Percentiles rank a stretch among this genome's conserved stretches.
Evolutionary conservation across 64 coral and sea anemone species (phyloP).

Genomic region (Montipora foliosa): DNA sequence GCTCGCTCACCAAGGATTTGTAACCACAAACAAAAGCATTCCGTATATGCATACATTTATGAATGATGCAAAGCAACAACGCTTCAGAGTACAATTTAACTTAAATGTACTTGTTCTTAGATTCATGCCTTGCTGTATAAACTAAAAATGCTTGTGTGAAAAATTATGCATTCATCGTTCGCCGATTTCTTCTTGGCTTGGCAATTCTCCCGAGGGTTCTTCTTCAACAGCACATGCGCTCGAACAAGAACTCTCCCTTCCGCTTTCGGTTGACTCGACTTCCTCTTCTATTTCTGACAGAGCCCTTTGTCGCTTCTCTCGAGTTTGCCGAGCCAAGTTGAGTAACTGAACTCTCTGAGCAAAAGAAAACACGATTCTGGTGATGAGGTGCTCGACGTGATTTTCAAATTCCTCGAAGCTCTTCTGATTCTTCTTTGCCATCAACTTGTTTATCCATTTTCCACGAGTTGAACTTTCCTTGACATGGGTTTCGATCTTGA

Average conservation of each 20-base stretch:
- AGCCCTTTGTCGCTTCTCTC: background rate
- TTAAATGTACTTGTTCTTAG: background rate
- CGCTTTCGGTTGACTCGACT: constrained; percentile 16
- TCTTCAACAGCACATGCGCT: constrained; percentile 3
- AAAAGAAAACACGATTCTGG: constrained; percentile 94
- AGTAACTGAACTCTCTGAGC: constrained; percentile 79
- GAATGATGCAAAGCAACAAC: constrained; percentile 15
- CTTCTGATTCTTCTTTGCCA: constrained; percentile 89
- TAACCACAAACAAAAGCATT: background rate
- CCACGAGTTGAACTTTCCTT: constrained; percentile 65
- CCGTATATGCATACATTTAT: background rate
- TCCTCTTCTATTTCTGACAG: constrained; percentile 65
- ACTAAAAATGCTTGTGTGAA: background rate
- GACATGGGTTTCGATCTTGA: constrained; percentile 81
- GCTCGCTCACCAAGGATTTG: constrained; percentile 30
- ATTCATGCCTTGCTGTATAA: background rate
- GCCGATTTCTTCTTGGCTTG: constrained; percentile 21
- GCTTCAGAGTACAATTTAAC: background rate
- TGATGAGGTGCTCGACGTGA: constrained; percentile 86
- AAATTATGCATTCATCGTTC: constrained; percentile 29
- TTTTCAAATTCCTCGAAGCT: constrained; percentile 75
- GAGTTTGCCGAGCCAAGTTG: constrained; percentile 66
- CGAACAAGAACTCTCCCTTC: background rate
- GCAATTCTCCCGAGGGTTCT: constrained; percentile 7
- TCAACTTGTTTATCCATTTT: constrained; percentile 82